phyloP scores from a whole-genome alignment of 2,797 vertebrate genomes.

The Morelia viridis region DNA sequence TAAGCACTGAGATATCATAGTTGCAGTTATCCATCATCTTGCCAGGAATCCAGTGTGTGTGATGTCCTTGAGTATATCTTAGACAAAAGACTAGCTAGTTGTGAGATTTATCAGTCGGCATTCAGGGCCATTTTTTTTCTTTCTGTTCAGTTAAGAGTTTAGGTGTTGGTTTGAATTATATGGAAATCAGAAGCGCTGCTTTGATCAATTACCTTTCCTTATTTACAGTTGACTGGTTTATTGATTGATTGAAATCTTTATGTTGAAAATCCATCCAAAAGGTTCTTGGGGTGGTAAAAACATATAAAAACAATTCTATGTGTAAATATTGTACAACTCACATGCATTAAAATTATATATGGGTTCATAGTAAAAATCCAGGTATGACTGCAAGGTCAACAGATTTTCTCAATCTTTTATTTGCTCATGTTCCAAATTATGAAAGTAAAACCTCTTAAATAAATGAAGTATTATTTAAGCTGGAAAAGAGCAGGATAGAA shows the following conservation, averaged over 20 bases:
- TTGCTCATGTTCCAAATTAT: background rate
- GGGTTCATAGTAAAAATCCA: background rate
- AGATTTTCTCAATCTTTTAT: background rate
- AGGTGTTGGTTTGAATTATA: too few relatives aligned
- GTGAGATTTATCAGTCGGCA: too few relatives aligned
- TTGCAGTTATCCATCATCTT: background rate
- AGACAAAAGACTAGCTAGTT: too few relatives aligned
- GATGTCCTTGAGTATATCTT: too few relatives aligned
- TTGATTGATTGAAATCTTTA: too few relatives aligned
- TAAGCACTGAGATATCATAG: background rate
- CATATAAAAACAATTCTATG: background rate
- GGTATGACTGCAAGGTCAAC: background rate
- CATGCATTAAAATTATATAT: background rate
- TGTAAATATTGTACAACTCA: background rate
- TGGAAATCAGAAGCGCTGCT: too few relatives aligned
- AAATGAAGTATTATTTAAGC: slow-evolving; percentile 24
- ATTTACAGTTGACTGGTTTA: too few relatives aligned
- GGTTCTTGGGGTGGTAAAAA: too few relatives aligned
- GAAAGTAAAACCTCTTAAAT: background rate
- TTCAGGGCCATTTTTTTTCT: too few relatives aligned
- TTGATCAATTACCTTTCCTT: too few relatives aligned
- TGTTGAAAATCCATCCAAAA: too few relatives aligned
- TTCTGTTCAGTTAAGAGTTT: too few relatives aligned
- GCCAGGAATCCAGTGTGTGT: background rate
- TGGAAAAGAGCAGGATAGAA: slow-evolving; percentile 11